phyloP scores from a whole-genome alignment of 2,888 invertebrate genomes.

The Strigamia transsilvanica region DNA sequence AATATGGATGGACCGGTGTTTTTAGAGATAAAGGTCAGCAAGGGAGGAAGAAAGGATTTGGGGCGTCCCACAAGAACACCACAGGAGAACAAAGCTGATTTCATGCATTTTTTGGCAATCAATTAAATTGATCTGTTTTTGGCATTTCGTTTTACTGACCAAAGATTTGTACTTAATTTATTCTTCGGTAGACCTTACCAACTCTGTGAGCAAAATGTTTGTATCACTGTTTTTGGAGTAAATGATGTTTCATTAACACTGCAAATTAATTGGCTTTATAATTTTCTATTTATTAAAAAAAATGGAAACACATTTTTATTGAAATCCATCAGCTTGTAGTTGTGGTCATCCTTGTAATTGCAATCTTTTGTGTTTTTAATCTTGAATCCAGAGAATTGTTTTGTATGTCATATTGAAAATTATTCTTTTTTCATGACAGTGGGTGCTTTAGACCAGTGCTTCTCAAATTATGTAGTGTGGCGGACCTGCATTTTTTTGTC shows the following conservation, averaged over 20 bases:
- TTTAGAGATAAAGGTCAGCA: conserved; percentile 63
- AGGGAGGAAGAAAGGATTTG: conserved; percentile 64
- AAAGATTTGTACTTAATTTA: conserved; percentile 48
- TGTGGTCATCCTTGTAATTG: too few species aligned
- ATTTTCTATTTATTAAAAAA: too few species aligned
- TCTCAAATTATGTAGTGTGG: too few species aligned
- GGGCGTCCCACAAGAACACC: conserved; percentile 65
- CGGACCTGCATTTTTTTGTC: too few species aligned
- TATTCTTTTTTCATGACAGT: too few species aligned
- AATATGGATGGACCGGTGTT: conserved; percentile 62
- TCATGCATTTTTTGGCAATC: conserved; percentile 64
- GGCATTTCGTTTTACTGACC: background rate
- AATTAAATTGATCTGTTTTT: conserved; percentile 55
- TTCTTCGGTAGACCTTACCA: background rate
- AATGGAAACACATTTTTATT: too few species aligned
- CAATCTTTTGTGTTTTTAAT: too few species aligned
- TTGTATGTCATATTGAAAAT: too few species aligned
- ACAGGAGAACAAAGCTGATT: conserved; percentile 65
- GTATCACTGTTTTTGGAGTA: background rate
- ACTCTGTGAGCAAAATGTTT: background rate
- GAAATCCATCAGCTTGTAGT: too few species aligned
- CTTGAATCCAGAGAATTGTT: too few species aligned
- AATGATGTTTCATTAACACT: background rate
- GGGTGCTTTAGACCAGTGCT: too few species aligned
- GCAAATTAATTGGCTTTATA: background rate